Base-by-base conservation (phyloP, 1,140 invertebrate genomes). In the Drosophila tropicalis region DNA sequence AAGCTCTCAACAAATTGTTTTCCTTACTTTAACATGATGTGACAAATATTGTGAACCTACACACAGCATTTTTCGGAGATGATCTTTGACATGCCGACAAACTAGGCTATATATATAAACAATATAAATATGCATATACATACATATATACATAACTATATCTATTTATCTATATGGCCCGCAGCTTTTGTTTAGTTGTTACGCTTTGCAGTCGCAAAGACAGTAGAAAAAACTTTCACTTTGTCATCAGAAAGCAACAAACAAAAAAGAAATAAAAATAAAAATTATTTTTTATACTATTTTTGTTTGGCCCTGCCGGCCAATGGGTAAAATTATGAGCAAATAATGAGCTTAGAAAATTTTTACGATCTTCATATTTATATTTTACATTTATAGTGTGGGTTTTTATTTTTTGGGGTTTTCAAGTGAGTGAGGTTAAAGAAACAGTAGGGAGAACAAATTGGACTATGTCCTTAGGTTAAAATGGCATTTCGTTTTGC, bases 261-360 rank as follows among this genome's bases (percentile, higher is more conserved):
- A 70, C 44, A 66, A 74, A 75, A 70, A 60, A 57, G 22, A 76
- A 73, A 41, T 73, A 86, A 86, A 51, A 70, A 76, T 79, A 86
- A 13, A 72, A 71, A 64, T 69, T 58, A 70, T 81, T 70, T 79
- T 81, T 68, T 61, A 74, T 66, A 62, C 47, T 58, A 29, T 65
- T 56, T 70, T 39, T 62, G 41, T 44, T 39, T 62, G 32, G 72
- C 62, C 67, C 51, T 65, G 77, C 67, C 62, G 72, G 78, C 70
- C 64, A 77, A 80, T 73, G 58, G 62, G 64, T 3, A 51, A 73
- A 85, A 86, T 87, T 82, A 87, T 86, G 83, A 76, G 76, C 83
- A 86, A 86, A 86, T 86, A 86, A 86, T 86, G 79, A 86, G 83
- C 84, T 86, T 86, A 86, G 83, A 86, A 87, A 87, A 80, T 89